Conservation (phyloP, 30 jellyfish, hydroid and myxozoan species). For the Aurelia aurita region DNA sequence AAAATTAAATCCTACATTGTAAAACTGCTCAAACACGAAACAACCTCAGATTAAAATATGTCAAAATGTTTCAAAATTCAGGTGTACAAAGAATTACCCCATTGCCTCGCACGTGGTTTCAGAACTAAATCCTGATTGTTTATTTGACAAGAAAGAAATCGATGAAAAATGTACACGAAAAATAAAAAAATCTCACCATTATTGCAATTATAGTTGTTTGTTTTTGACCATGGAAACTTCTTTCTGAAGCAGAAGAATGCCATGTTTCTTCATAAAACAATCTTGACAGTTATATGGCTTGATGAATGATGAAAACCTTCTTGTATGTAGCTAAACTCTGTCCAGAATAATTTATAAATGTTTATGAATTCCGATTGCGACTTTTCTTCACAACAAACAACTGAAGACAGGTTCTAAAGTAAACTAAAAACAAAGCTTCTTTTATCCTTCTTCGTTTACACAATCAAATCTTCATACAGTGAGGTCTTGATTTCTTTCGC, state of each 20-base stretch:
- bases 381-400: background rate
- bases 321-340: too few species aligned
- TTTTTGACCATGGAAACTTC: slow-evolving; percentile 67
- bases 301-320: too few species aligned
- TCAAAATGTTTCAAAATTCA: too few species aligned
- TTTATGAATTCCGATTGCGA: background rate
- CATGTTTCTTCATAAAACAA: slow-evolving; percentile 5
- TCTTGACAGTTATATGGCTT: too few species aligned
- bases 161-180: background rate
- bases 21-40: too few species aligned
- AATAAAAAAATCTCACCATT: background rate
- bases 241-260: slow-evolving; percentile 72
- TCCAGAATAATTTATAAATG: too few species aligned
- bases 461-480: background rate
- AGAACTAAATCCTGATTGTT: too few species aligned
- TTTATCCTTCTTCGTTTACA: background rate
- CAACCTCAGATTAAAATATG: too few species aligned
- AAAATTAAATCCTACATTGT: too few species aligned
- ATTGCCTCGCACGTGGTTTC: too few species aligned
- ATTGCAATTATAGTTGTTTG: slow-evolving; percentile 53
- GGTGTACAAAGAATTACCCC: too few species aligned
- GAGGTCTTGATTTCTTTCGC: slow-evolving; percentile 6
- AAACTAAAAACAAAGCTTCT: background rate
- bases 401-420: background rate
- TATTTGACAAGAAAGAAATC: background rate